These are phyloP conservation scores for Pharmacophagus antenor DNA, from an alignment of 2,888 invertebrate species.

Conservation along the genomic window DNA sequence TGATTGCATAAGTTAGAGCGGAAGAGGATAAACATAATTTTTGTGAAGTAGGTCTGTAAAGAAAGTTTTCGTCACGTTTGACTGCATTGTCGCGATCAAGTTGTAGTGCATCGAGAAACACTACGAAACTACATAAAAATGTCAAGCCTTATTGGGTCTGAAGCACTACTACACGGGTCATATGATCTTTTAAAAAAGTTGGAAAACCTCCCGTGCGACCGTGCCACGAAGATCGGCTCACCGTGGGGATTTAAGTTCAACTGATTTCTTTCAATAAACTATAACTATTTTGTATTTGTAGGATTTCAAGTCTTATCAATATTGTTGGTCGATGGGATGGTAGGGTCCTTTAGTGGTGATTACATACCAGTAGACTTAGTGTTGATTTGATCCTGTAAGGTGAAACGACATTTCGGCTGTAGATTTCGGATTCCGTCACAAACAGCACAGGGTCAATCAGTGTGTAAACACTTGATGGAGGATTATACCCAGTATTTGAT, in stretches of 20 bases:
- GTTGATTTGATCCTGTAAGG: no score
- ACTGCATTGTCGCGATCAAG: conserved; percentile 9
- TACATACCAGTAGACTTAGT: no score
- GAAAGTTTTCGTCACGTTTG: conserved; percentile 6
- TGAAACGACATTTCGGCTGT: no score
- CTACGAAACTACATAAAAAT: conserved; percentile 2
- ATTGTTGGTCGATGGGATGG: no score
- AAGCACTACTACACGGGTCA: conserved; percentile 73
- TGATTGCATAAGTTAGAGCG: background rate
- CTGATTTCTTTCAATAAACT: conserved; percentile 49
- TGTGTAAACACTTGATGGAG: no score
- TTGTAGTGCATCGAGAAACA: conserved; percentile 15
- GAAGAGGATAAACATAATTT: background rate
- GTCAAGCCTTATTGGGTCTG: conserved; percentile 55
- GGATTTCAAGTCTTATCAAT: no score
- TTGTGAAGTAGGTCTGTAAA: background rate
- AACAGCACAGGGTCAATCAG: no score
- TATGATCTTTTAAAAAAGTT: conserved; percentile 79
- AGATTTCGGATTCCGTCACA: no score
- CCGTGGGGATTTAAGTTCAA: conserved; percentile 36
- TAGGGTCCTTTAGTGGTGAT: no score
- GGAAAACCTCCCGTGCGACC: conserved; percentile 55
- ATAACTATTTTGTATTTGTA: conserved; percentile 6
- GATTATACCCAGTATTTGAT: no score
- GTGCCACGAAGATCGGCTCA: conserved; percentile 40